Conservation (phyloP, 1,140 invertebrate genomes). For the Drosophila busckii region DNA sequence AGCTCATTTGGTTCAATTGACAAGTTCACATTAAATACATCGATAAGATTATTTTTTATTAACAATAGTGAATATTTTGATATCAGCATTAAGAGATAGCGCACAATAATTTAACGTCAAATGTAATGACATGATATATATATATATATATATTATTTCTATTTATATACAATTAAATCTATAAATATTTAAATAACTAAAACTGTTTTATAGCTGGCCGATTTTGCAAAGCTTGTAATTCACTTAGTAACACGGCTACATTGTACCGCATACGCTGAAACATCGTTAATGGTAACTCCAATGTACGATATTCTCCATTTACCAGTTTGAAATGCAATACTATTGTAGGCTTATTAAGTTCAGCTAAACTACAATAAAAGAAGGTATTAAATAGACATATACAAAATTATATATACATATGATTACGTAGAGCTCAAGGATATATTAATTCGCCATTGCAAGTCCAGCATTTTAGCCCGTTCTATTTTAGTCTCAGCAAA, state of each 20-base stretch:
- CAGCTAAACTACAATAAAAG: constrained; percentile 29
- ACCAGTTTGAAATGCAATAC: constrained; percentile 68
- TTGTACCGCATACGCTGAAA: constrained; percentile 74
- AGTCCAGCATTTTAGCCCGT: constrained; percentile 60
- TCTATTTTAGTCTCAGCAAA: constrained; percentile 66
- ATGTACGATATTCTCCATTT: constrained; percentile 59
- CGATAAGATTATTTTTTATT: too few species aligned
- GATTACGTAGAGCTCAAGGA: constrained; percentile 59
- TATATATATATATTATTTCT: background rate
- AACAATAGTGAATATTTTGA: too few species aligned
- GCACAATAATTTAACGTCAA: too few species aligned
- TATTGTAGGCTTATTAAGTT: constrained; percentile 60
- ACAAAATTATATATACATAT: background rate
- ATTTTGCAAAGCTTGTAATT: constrained; percentile 67
- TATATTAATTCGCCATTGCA: constrained; percentile 78
- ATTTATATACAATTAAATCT: background rate
- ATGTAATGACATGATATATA: too few species aligned
- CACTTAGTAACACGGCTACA: constrained; percentile 62
- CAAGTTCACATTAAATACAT: too few species aligned
- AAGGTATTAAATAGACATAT: background rate
- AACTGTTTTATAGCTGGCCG: constrained; percentile 61
- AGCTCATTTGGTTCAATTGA: too few species aligned
- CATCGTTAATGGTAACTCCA: constrained; percentile 71
- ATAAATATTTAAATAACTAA: constrained; percentile 9
- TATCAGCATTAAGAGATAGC: too few species aligned